Evolutionary conservation across 1,140 invertebrate species (phyloP), one percentile per base, ranked within the genome.

Genomic region (Andrena cerasifolii): DNA sequence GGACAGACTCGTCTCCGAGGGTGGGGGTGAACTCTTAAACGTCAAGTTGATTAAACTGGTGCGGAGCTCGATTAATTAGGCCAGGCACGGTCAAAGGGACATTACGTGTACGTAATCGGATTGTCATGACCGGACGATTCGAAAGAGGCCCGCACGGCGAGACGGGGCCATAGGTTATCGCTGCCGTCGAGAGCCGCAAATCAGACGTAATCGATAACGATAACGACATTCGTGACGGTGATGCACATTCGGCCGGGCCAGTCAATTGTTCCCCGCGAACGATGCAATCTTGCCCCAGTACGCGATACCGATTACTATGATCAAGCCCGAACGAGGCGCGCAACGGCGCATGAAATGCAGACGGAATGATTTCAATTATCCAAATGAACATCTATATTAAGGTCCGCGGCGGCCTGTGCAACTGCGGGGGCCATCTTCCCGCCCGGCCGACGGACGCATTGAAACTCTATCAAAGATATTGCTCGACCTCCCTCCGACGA

Each of bases 281-380:
- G 61, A 66, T 66, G 88, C 82, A 88, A 89, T 86, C 86, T 76
- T 78, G 88, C 79, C 82, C 79, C 77, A 78, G 80, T 80, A 83
- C 85, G 81, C 80, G 79, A 80, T 68, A 74, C 71, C 86, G 62
- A 83, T 74, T 68, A 78, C 84, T 88, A 82, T 89, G 88, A 87
- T 88, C 84, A 81, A 65, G n/a, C 65, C 75, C 83, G 83, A 87
- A 87, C 84, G 79, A 28, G 72, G 56, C 33, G 82, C 74, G 71
- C 89, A 89, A 74, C 82, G 85, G 85, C 79, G 82, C 88, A 84
- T 90, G 88, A 90, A 91, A 90, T 87, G 78, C 86, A 79, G 84
- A 84, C 82, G 81, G 83, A 91, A 91, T 87, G 80, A 89, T 90
- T 90, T 89, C 89, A 90, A 92, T 91, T 91, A 91, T 88, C 87